Base-by-base conservation (phyloP, 2,888 invertebrate genomes). In the Nysson spinosus region DNA sequence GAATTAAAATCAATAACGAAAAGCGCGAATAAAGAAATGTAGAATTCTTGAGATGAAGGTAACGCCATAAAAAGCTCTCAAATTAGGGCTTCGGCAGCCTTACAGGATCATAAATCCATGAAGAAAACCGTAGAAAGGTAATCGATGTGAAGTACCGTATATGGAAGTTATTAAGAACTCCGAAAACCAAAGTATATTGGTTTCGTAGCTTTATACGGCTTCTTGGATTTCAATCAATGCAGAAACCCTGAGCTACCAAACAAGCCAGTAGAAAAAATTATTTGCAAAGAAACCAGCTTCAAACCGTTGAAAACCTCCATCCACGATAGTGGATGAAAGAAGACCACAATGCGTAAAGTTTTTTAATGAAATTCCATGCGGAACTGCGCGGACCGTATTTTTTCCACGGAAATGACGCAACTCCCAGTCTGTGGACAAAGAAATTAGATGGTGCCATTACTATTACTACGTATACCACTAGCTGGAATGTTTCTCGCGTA, bases 401-500 rank as follows among this genome's bases (percentile, higher is more conserved):
- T 54, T 50, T 32, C 14, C 4, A 6, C 11, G 4, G 6, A 17
- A 16, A 9, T 20, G n/a, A 14, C 11, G 19, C 20, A 30, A n/a
- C n/a, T n/a, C n/a, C 14, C 17, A 12, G 30, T 7, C 11, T 32
- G 24, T 17, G 30, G 20, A 49, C 49, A 46, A 42, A 62, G 49
- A 55, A 66, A 62, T 56, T 61, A 42, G 40, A 35, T 20, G 22
- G 32, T 7, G 6, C 28, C 50, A 57, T 57, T 62, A 57, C 50
- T 50, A n/a, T n/a, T n/a, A n/a, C n/a, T n/a, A n/a, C n/a, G n/a
- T n/a, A n/a, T n/a, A 46, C 50, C 62, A 26, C 14, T 44, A 44
- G 50, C 56, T 57, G 57, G 46, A 44, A 62, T 62, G 43, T 50
- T 56, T 57, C 39, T 42, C n/a, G 46, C 30, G 14, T 24, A n/a